phyloP scores from a whole-genome alignment of 2,888 invertebrate genomes.

The Nowickia ferox region DNA sequence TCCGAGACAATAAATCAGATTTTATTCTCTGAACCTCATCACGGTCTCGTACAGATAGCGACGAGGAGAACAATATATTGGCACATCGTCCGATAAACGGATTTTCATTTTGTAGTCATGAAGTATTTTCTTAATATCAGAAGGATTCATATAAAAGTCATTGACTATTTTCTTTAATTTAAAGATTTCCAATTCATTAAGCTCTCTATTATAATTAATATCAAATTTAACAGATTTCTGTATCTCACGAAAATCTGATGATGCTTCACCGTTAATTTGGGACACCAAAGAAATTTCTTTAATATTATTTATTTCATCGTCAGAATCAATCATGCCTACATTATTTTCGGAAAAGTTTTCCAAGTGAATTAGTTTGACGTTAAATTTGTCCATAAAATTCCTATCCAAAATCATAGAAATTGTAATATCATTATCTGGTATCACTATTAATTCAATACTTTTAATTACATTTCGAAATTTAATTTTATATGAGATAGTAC shows the following conservation, averaged over 20 bases:
- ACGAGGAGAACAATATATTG: background rate
- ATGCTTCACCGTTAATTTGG: no score
- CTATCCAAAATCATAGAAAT: conserved; percentile 24
- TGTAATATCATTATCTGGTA: conserved; percentile 20
- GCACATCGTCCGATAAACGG: background rate
- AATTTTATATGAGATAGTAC: background rate
- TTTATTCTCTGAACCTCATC: conserved; percentile 5
- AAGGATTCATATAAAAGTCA: background rate
- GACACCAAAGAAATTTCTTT: no score
- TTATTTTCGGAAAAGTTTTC: no score
- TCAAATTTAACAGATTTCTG: no score
- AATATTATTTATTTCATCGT: no score
- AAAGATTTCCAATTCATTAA: no score
- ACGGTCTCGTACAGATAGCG: background rate
- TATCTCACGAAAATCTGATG: no score
- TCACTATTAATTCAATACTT: background rate
- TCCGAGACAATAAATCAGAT: background rate
- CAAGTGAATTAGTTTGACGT: background rate
- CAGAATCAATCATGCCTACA: no score
- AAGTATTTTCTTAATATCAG: background rate
- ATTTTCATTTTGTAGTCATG: conserved; percentile 11
- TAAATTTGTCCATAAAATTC: conserved; percentile 19
- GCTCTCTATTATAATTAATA: no score
- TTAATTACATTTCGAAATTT: conserved; percentile 3
- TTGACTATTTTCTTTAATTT: background rate